phyloP scores from a whole-genome alignment of 2,888 invertebrate species.

The Stramonita haemastoma region DNA sequence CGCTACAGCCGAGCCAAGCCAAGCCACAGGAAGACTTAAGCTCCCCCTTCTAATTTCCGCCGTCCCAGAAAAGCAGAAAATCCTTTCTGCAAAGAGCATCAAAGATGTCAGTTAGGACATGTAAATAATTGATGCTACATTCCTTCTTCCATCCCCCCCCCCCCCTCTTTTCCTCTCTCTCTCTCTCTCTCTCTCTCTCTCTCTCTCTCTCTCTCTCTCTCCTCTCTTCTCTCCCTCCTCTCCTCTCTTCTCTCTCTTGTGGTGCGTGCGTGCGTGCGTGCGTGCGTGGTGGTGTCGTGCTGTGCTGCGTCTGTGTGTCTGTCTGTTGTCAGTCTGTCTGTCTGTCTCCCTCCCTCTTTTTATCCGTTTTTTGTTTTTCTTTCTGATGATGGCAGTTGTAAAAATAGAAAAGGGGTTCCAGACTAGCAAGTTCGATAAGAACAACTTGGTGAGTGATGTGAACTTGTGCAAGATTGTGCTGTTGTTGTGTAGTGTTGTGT shows the following conservation, averaged over 20 bases:
- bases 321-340: no score
- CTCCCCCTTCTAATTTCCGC: not conserved
- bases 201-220: not conserved
- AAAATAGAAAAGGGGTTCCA: no score
- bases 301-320: no score
- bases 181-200: constrained; percentile 1
- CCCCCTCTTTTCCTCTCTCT: not conserved
- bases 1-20: no score
- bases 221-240: not conserved
- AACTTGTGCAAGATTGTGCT: no score
- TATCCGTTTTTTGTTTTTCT: not conserved
- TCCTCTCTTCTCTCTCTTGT: not conserved
- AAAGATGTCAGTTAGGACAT: not conserved
- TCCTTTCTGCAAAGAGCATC: not conserved
- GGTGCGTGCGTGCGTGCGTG: no score
- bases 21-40: not conserved
- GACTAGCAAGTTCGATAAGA: no score
- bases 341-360: not conserved
- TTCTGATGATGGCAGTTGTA: no score
- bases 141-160: no score
- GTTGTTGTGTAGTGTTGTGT: no score
- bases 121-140: not conserved
- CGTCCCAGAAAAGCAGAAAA: not conserved
- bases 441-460: no score
- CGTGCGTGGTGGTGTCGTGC: no score